Base-by-base conservation (phyloP, 2,797 vertebrate species). In the Crocidura indochinensis region DNA sequence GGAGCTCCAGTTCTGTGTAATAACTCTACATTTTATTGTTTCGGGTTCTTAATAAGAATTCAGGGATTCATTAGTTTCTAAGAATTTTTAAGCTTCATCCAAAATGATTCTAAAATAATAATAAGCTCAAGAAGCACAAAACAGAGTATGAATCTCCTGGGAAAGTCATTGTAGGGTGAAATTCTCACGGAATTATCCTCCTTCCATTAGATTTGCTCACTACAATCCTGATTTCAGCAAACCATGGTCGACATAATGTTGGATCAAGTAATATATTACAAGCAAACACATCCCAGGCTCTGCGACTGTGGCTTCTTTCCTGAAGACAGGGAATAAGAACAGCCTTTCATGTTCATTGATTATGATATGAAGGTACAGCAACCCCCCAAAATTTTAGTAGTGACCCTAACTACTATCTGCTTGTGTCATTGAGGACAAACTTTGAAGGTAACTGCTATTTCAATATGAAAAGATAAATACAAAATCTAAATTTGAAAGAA, bases 51-150 rank as follows among this genome's bases (percentile, higher is more conserved):
- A 92, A 83, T 81, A 91, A 91, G 51, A 93, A 93, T 82, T 31
- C 31, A 77, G 12, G 51, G 64, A 93, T 77, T 94, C 74, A 85
- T 95, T 86, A 91, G 51, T 85, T 87, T 94, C 68, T 46, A 91
- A 80, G 72, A 92, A 81, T 94, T 94, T 92, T 89, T 91, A 96
- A 85, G 89, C 80, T 85, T 91, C 82, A 92, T n/a, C 22, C 38
- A 87, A 96, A 96, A 78, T 79, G 69, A 86, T 47, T 91, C 74
- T 87, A 88, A 91, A 89, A 65, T 89, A 89, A 85, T 84, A 94
- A 88, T 83, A 96, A 53, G 64, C 62, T 90, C 68, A 56, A 80
- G 51, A 94, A 94, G 87, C 53, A 87, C 17, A 90, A 92, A 93
- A 84, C 51, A 71, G 49, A 80, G 8, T 49, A 89, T 92, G 92